These are phyloP conservation scores for Apocrypta bakeri DNA, from an alignment of 1,140 invertebrate genomes.

Conservation along the genomic window DNA sequence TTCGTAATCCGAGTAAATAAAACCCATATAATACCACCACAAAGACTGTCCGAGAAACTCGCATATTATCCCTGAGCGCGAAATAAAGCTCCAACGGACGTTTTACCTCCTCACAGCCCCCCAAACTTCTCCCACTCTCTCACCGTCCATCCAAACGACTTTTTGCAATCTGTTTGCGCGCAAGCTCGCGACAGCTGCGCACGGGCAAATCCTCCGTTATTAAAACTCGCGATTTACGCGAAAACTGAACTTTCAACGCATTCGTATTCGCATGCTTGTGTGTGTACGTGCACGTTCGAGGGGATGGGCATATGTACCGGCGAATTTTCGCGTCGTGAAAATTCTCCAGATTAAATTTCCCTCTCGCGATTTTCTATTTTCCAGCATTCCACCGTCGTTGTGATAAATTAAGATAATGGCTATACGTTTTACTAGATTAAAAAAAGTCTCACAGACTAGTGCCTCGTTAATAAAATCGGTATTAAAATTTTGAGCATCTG, in stretches of 20 bases:
- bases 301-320: no score
- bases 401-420: neutral
- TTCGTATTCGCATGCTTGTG: neutral
- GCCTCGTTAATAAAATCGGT: neutral
- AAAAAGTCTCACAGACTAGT: neutral
- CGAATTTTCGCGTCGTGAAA: conserved; percentile 18
- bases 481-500: no score
- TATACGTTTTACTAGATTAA: neutral
- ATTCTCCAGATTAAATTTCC: conserved; percentile 34
- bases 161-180: conserved; percentile 29
- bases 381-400: neutral
- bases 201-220: conserved; percentile 22
- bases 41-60: neutral
- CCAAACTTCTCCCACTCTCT: neutral
- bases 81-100: neutral
- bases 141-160: neutral
- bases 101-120: neutral
- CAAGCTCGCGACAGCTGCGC: conserved; percentile 12
- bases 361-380: neutral
- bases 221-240: conserved; percentile 39
- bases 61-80: neutral
- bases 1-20: neutral
- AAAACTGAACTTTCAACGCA: neutral
- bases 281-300: neutral
- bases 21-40: neutral